phyloP scores from a whole-genome alignment of 1,140 invertebrate genomes.

The Antheraea pernyi region DNA sequence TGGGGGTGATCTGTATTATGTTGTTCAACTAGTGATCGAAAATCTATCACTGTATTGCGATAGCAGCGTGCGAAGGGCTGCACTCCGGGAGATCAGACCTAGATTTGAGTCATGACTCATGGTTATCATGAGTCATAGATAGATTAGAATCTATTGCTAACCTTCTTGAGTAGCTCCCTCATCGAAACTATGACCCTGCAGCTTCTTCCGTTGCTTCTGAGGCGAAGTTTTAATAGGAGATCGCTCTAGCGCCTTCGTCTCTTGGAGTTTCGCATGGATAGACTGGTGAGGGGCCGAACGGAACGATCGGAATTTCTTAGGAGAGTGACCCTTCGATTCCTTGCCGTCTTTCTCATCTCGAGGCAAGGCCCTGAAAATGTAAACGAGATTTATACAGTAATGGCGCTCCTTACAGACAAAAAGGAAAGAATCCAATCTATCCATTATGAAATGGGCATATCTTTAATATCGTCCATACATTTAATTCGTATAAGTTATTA shows the following conservation, averaged over 20 bases:
- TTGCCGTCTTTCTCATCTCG: slow-evolving; percentile 94
- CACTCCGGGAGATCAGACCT: too few species aligned
- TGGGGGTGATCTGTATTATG: too few species aligned
- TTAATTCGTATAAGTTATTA: too few species aligned
- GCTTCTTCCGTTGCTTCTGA: slow-evolving; percentile 76
- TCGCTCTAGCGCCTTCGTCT: slow-evolving; percentile 68
- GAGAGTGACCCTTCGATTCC: slow-evolving; percentile 85
- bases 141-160: slow-evolving; percentile 24
- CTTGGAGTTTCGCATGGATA: slow-evolving; percentile 76
- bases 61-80: too few species aligned
- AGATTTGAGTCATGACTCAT: too few species aligned
- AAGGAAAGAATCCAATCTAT: too few species aligned
- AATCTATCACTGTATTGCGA: too few species aligned
- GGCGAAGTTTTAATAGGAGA: slow-evolving; percentile 74
- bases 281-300: slow-evolving; percentile 76
- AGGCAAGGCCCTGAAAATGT: slow-evolving; percentile 83
- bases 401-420: too few species aligned
- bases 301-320: slow-evolving; percentile 81
- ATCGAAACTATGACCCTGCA: slow-evolving; percentile 74
- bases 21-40: too few species aligned
- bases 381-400: slow-evolving; percentile 3
- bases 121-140: too few species aligned
- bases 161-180: slow-evolving; percentile 70
- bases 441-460: too few species aligned
- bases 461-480: too few species aligned